Conservation (phyloP, 2,888 invertebrate genomes). For the Pediacus dermestoides region DNA sequence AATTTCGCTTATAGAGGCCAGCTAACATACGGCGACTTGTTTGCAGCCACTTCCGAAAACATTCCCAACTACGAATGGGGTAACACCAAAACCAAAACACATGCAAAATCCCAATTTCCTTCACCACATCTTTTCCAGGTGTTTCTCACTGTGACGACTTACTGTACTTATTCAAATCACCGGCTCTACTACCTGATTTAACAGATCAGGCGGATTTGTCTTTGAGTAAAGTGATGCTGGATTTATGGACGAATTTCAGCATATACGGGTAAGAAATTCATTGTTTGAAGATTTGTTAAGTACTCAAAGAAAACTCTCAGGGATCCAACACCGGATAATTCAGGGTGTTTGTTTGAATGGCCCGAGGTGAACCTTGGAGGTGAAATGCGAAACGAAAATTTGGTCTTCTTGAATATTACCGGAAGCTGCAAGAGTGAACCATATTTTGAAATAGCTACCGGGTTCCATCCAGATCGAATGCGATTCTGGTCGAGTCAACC, state of each 20-base stretch:
- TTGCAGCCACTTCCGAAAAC: conserved; percentile 41
- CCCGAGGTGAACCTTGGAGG: conserved; percentile 13
- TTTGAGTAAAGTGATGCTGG: conserved; percentile 46
- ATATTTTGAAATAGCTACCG: conserved; percentile 4
- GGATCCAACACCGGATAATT: conserved; percentile 25
- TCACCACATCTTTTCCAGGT: conserved; percentile 30
- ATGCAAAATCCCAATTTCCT: background rate
- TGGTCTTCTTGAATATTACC: conserved; percentile 29
- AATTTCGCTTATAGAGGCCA: conserved; percentile 51
- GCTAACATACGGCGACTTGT: conserved; percentile 48
- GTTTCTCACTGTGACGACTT: conserved; percentile 56
- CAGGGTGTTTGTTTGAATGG: conserved; percentile 14
- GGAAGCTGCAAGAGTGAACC: conserved; percentile 11
- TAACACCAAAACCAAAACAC: conserved; percentile 15
- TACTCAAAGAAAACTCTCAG: too few relatives aligned
- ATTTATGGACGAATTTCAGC: conserved; percentile 52
- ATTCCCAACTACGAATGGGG: conserved; percentile 38
- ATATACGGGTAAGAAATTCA: conserved; percentile 45
- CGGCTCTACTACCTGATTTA: conserved; percentile 43
- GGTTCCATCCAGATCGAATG: conserved; percentile 15
- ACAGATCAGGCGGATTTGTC: conserved; percentile 40
- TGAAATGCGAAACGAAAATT: conserved; percentile 21
- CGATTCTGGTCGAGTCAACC: conserved; percentile 17
- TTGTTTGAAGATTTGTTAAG: too few relatives aligned
- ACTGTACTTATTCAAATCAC: conserved; percentile 52